Evolutionary conservation across 2,888 invertebrate genomes (phyloP).

Genomic region (Dynastes hyllus): DNA sequence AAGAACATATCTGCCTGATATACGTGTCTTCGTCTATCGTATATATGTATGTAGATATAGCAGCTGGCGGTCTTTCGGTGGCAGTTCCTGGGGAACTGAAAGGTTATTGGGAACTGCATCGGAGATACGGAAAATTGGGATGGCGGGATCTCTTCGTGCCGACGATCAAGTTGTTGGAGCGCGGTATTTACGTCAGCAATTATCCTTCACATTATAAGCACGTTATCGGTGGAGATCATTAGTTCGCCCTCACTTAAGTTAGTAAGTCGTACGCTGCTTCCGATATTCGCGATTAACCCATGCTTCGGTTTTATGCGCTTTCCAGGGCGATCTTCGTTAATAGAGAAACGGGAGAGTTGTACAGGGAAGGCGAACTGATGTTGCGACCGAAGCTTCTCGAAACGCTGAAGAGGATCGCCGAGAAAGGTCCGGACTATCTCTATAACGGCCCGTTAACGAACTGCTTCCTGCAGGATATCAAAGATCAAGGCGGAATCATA

Average conservation of each 20-base stretch:
- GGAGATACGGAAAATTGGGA: constrained; percentile 80
- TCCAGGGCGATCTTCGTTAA: constrained; percentile 76
- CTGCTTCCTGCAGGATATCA: constrained; percentile 80
- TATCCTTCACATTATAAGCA: constrained; percentile 75
- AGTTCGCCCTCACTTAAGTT: constrained; percentile 77
- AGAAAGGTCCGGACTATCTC: constrained; percentile 80
- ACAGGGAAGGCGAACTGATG: constrained; percentile 79
- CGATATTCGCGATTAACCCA: constrained; percentile 25
- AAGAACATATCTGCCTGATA: too few relatives aligned
- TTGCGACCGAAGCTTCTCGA: constrained; percentile 78
- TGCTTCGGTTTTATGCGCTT: background rate
- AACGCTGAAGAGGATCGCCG: constrained; percentile 81
- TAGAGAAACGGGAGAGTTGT: constrained; percentile 75
- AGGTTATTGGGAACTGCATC: constrained; percentile 86
- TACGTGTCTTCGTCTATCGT: background rate
- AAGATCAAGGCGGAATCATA: constrained; percentile 63
- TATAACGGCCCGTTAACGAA: constrained; percentile 84
- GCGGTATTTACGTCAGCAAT: constrained; percentile 79
- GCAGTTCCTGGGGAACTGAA: constrained; percentile 90
- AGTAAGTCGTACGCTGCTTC: constrained; percentile 58
- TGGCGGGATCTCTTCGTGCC: constrained; percentile 88
- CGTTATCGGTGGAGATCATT: constrained; percentile 73
- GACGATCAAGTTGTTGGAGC: constrained; percentile 80
- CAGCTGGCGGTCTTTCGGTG: constrained; percentile 79
- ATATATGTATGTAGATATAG: constrained; percentile 47